Base-by-base conservation (phyloP, 2,888 invertebrate species). In the Eupithecia centaureata region DNA sequence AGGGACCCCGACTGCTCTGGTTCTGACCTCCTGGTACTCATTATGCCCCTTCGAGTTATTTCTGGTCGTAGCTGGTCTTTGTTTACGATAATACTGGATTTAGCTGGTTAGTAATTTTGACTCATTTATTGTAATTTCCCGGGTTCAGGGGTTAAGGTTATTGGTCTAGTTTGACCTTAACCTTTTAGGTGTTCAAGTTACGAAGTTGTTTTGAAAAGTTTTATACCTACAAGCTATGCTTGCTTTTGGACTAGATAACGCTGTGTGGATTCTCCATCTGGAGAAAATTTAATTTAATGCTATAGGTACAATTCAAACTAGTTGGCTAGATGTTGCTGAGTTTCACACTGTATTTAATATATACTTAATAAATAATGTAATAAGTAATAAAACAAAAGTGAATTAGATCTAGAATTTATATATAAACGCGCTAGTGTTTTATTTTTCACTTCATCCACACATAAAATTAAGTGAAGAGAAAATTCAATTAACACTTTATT, bases 1-100 rank as follows among this genome's bases (percentile, higher is more conserved):
- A 62, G 54, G 57, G 42, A 62, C n/a, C 59, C 54, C 42, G 58
- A 27, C 30, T 27, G 54, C 27, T 27, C 52, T 15, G 27, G 25
- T 15, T 56, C 18, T 56, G 54, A 28, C 54, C 54, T 56, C 54
- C 54, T 56, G 54, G 15, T 28, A n/a, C 28, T 56, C 54, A 28
- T 56, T 56, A 56, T n/a, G 27, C n/a, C 10, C 25, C 54, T 18
- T 18, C 47, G 22, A 4, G 47, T 22, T 47, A 47, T 47, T 10
- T 18, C 47, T 22, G 4, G 22, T 22, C 47, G 47, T 22, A 22
- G 47, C 42, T 2, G 42, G 42, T 47, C 47, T 22, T 47, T 47
- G 47, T 47, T 47, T 47, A 47, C 47, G 47, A 22, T 10, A 47
- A 12, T 22, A 47, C 47, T 47, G 22, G 47, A 47, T 47, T 47